Percentiles rank a stretch among this genome's conserved stretches.
These are phyloP conservation scores for Perizoma affinitatum DNA, from an alignment of 2,888 invertebrate species.

Conservation along the genomic window DNA sequence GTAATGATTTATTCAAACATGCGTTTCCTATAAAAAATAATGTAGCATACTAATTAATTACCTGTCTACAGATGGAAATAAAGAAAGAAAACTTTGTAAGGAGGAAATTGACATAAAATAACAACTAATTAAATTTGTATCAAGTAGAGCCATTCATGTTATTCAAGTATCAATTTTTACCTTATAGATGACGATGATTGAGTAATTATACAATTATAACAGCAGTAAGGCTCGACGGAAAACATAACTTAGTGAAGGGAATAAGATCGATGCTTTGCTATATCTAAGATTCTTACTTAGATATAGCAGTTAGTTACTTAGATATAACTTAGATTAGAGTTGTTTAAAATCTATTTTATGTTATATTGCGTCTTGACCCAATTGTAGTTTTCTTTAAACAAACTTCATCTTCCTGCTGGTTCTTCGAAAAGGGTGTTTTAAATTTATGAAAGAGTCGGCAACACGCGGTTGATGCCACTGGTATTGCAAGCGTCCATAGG, in stretches of 20 bases:
- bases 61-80: conserved; percentile 22
- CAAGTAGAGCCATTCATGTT: conserved; percentile 23
- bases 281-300: no score
- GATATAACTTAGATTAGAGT: no score
- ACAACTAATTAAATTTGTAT: conserved; percentile 21
- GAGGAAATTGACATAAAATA: conserved; percentile 19
- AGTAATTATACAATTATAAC: conserved; percentile 26
- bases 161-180: conserved; percentile 31
- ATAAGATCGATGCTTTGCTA: no score
- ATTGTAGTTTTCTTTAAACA: no score
- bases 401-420: no score
- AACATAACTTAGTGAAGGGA: neutral
- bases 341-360: no score
- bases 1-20: conserved; percentile 17
- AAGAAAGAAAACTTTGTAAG: conserved; percentile 23
- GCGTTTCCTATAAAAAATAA: conserved; percentile 16
- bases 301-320: no score
- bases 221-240: neutral
- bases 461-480: no score
- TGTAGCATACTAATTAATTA: conserved; percentile 16
- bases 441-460: no score
- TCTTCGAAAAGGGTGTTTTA: no score
- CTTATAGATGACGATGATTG: conserved; percentile 33
- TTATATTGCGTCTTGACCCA: no score
- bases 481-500: no score